Evolutionary conservation across 2,888 invertebrate genomes (phyloP).

Genomic region (Tetrapedia diversipes): DNA sequence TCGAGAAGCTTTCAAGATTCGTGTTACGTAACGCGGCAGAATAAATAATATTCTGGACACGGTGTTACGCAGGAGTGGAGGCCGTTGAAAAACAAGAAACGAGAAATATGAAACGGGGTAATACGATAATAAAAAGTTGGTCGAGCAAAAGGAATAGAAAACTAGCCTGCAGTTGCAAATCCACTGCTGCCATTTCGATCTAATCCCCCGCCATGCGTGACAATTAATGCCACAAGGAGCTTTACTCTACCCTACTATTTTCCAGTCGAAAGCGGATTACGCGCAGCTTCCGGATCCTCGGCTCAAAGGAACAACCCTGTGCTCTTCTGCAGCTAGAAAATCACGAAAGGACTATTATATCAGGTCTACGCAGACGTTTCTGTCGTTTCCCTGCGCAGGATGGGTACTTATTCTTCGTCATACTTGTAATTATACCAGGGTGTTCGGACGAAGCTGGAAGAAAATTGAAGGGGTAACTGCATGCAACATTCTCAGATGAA

Average conservation of each 20-base stretch:
- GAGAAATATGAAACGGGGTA: too few species aligned
- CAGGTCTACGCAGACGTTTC: too few species aligned
- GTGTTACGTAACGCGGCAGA: background rate
- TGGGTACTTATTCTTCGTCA: too few species aligned
- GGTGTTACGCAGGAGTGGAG: too few species aligned
- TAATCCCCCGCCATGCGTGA: constrained; percentile 45
- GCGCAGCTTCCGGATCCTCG: background rate
- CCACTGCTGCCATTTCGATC: constrained; percentile 14
- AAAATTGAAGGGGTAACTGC: too few species aligned
- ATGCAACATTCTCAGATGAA: too few species aligned
- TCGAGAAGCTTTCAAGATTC: background rate
- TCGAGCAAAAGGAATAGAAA: background rate
- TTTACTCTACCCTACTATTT: constrained; percentile 37
- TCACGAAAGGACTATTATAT: too few species aligned
- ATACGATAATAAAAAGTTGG: constrained; percentile 13
- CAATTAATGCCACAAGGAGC: constrained; percentile 58
- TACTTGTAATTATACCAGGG: too few species aligned
- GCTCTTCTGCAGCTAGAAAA: background rate
- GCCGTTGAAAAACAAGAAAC: too few species aligned
- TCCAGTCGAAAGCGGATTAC: constrained; percentile 50
- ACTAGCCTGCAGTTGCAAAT: constrained; percentile 1
- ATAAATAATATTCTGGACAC: background rate
- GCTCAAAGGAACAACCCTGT: background rate
- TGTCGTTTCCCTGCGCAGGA: too few species aligned
- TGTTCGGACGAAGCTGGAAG: too few species aligned